phyloP scores from a whole-genome alignment of 2,797 vertebrate species.

The Leuciscus waleckii region DNA sequence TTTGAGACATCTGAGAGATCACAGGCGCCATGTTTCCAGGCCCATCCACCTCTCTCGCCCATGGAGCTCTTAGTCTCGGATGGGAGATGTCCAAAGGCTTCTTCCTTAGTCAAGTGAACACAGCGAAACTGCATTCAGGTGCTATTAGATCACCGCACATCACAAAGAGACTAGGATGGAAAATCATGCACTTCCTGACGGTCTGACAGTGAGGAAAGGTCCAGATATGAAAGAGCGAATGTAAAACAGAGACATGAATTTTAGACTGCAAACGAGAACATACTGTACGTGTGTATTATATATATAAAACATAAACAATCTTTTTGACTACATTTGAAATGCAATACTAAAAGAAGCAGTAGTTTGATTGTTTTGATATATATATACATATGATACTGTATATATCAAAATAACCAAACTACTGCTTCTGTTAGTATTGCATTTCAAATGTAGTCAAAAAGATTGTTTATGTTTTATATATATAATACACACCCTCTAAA shows the following conservation, averaged over 20 bases:
- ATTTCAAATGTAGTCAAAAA: neutral
- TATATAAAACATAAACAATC: too few relatives aligned
- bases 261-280: constrained; percentile 9
- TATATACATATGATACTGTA: too few relatives aligned
- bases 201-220: constrained; percentile 39
- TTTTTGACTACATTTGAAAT: too few relatives aligned
- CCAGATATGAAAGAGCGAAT: constrained; percentile 50
- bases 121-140: constrained; percentile 48
- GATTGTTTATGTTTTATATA: too few relatives aligned
- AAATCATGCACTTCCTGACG: constrained; percentile 54
- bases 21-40: constrained; percentile 55
- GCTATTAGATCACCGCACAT: constrained; percentile 53
- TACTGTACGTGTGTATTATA: neutral
- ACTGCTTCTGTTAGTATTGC: neutral
- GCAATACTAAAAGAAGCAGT: too few relatives aligned
- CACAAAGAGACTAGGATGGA: constrained; percentile 43
- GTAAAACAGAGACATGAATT: constrained; percentile 34
- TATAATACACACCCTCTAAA: too few relatives aligned
- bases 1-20: constrained; percentile 56
- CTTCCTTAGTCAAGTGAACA: constrained; percentile 50
- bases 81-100: constrained; percentile 44
- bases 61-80: constrained; percentile 17
- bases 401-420: too few relatives aligned
- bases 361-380: too few relatives aligned
- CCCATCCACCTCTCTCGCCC: constrained; percentile 19